Percentiles rank a stretch among this genome's conserved stretches.
Conservation (phyloP, 2,113 vertebrate species). For the Equus quagga region DNA sequence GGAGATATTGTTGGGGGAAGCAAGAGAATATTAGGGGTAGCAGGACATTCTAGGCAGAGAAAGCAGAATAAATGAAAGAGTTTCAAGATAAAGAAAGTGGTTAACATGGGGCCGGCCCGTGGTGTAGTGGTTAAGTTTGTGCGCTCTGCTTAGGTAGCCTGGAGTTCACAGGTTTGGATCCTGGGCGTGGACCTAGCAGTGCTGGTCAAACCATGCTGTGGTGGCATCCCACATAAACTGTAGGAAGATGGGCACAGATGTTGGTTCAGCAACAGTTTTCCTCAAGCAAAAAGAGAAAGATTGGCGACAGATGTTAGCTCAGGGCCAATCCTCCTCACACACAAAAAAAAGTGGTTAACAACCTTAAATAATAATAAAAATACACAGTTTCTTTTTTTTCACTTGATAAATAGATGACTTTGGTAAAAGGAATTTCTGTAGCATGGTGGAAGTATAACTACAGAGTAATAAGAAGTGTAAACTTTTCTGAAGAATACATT, state of each 20-base stretch:
- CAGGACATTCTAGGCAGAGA: neutral
- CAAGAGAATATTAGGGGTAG: neutral
- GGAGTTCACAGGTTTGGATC: too few species aligned
- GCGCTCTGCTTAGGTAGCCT: too few species aligned
- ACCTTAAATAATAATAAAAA: neutral
- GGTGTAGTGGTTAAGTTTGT: too few species aligned
- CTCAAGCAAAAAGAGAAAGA: too few species aligned
- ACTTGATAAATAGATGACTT: neutral
- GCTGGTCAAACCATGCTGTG: too few species aligned
- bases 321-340: too few species aligned
- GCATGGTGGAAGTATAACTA: neutral
- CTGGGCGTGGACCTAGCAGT: too few species aligned
- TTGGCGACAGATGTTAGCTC: too few species aligned
- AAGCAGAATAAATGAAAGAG: neutral
- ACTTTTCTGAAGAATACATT: neutral
- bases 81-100: neutral
- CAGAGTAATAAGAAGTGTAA: neutral
- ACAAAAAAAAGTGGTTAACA: neutral
- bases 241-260: too few species aligned
- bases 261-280: too few species aligned
- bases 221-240: too few species aligned
- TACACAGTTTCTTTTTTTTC: neutral
- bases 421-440: neutral
- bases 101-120: neutral
- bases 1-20: neutral